A percentile compares a stretch with the other conserved stretches of the same genome.
Conservation (phyloP, 2,113 vertebrate species). For the Saguinus imperator region DNA sequence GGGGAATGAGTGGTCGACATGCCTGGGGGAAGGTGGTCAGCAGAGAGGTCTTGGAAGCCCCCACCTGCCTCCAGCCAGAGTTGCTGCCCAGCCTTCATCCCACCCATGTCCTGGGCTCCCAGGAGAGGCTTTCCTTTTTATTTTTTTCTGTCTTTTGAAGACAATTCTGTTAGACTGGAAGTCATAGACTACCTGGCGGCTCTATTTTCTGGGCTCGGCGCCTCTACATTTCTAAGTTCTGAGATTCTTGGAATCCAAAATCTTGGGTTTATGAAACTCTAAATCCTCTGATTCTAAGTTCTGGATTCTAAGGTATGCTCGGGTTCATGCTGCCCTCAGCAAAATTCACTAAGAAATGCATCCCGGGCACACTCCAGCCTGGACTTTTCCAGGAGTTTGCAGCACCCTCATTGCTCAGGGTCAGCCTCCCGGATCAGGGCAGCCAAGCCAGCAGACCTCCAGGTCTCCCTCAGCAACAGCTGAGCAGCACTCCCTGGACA, state of each 20-base stretch:
- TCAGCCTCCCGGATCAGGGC: accelerated
- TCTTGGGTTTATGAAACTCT: background rate
- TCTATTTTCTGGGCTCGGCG: background rate
- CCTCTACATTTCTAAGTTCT: background rate
- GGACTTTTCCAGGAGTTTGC: background rate
- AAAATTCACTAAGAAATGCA: background rate
- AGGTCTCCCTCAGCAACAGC: background rate
- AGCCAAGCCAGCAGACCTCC: background rate
- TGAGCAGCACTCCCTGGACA: background rate
- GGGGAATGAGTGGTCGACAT: background rate
- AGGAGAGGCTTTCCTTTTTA: too few relatives aligned
- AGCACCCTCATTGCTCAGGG: background rate
- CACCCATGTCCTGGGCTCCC: background rate
- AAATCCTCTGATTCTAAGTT: background rate
- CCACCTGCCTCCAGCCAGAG: background rate
- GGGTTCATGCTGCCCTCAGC: background rate
- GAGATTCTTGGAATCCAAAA: background rate
- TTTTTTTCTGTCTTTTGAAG: background rate
- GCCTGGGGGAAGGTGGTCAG: too few relatives aligned
- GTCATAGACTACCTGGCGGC: background rate
- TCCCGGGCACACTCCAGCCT: background rate
- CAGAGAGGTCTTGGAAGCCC: background rate
- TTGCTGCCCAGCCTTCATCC: background rate
- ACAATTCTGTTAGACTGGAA: background rate
- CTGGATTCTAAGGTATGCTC: background rate